Conservation (phyloP, 2,888 invertebrate genomes). For the Plagiodera versicolora region DNA sequence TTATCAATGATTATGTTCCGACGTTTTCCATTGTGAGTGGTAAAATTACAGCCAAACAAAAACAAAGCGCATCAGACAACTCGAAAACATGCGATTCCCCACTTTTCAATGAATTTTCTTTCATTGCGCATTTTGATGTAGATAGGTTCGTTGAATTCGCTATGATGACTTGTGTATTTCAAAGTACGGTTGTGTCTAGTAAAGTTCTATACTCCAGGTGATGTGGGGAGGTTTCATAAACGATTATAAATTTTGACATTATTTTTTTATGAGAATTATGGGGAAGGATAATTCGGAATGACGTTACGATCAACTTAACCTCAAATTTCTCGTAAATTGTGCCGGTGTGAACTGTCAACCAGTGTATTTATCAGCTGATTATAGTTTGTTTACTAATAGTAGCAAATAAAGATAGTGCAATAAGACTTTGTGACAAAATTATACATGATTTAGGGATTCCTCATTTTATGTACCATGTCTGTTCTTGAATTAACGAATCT, state of each 20-base stretch:
- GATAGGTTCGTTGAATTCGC: slow-evolving; percentile 20
- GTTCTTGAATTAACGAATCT: slow-evolving; percentile 14
- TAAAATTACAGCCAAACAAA: slow-evolving; percentile 18
- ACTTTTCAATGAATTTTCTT: slow-evolving; percentile 26
- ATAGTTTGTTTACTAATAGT: slow-evolving; percentile 37
- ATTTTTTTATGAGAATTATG: slow-evolving; percentile 4
- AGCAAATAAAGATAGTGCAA: slow-evolving; percentile 3
- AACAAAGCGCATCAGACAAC: slow-evolving; percentile 22
- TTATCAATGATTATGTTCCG: neutral
- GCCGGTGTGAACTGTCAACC: slow-evolving; percentile 42
- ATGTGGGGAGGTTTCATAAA: neutral
- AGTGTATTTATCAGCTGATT: slow-evolving; percentile 41
- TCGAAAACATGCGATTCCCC: slow-evolving; percentile 28
- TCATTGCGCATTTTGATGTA: slow-evolving; percentile 27
- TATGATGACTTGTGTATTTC: slow-evolving; percentile 25
- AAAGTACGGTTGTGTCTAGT: slow-evolving; percentile 14
- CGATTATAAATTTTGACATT: neutral
- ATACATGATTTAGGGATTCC: slow-evolving; percentile 8
- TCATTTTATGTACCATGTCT: slow-evolving; percentile 20
- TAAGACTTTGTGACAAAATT: slow-evolving; percentile 5
- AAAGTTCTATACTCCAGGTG: neutral
- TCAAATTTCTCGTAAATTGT: slow-evolving; percentile 14
- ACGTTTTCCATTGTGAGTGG: slow-evolving; percentile 12
- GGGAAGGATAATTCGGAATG: slow-evolving; percentile 1
- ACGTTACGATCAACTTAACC: slow-evolving; percentile 18